Base-by-base conservation (phyloP, 1,140 invertebrate species). In the Drosophila yakuba region DNA sequence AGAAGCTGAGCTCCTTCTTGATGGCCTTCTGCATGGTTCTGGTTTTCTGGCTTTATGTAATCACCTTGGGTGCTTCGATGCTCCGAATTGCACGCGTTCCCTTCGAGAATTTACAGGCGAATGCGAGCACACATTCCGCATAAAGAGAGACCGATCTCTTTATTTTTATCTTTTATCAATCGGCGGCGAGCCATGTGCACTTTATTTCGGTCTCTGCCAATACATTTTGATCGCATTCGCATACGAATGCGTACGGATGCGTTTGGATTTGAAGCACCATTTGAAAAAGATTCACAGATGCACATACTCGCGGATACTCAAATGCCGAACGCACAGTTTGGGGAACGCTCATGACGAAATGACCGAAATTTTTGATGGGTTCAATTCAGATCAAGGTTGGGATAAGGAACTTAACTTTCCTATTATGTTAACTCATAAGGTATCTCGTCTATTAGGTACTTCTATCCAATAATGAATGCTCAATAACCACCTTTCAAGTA, bases 121-220 rank as follows among this genome's bases (percentile, higher is more conserved):
- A 85, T 85, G 82, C 74, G 74, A 85, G 60, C 56, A 73, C 72
- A 76, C 60, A 86, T 81, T 69, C 62, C 62, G 73, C 61, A 44
- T 60, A 15, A 63, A 63, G 60, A 63, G 55, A 57, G 55, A 17
- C 55, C 23, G 55, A 60, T 63, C 83, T 86, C 83, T 86, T 86
- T 86, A 86, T 86, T 86, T 86, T 86, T 86, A 86, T 86, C 83
- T 88, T 86, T 86, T 86, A 86, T 86, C 83, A 86, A 86, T 86
- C 71, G 81, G 56, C 51, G 72, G 58, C 80, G 67, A 56, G 78
- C 78, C 61, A 68, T 73, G 60, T 79, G 73, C 68, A 86, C 60
- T 88, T 88, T 84, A 84, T 84, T 84, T 84, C 62, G 58, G 83
- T 86, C 83, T 63, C 52, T 74, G 80, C 81, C 77, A 80, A 84